Base-by-base conservation (phyloP, 2,888 invertebrate genomes). In the Tetragonula carbonaria region DNA sequence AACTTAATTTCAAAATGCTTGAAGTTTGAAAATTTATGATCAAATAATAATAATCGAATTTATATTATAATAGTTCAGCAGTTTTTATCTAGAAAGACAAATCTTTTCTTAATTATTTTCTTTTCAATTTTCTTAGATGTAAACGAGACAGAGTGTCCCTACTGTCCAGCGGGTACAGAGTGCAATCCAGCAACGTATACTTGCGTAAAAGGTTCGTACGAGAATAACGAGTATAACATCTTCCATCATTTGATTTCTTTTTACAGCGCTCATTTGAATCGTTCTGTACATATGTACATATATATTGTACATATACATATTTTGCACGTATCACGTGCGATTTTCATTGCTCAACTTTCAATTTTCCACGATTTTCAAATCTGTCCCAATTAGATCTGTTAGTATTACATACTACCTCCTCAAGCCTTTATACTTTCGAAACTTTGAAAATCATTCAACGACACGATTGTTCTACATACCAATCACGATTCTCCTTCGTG, bases 101-200 rank as follows among this genome's bases (percentile, higher is more conserved):
- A 45, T 6, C 3, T 3, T 45, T 23, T 4, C 23, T n/a, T 51
- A 50, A 80, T 84, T 50, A 6, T 71, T 62, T 51, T 74, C 74
- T 68, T 55, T 50, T 45, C 21, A 21, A 71, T 84, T 74, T 74
- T 80, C 81, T 6, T 62, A 91, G 91, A 74, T 18, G 82, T 82
- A 8, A 73, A 86, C 70, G 59, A 75, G 2, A 68, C 89, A 53
- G 91, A 89, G 57, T 94, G 94, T 78, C 92, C 93, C 0, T 97
- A 98, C 91, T 98, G 98, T 93, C 97, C 97, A 78, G 96, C 97
- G 57, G 98, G 97, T 86, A 96, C 96, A 71, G 95, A 96, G 55
- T 98, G 98, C 92, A 97, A 98, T 94, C 97, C 97, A 38, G 96
- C 96, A 78, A 97, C 97, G 6, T 97, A 97, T 50, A 97, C 97